Evolutionary conservation across 2,888 invertebrate genomes (phyloP).

Genomic region (Crocallis elinguaria): DNA sequence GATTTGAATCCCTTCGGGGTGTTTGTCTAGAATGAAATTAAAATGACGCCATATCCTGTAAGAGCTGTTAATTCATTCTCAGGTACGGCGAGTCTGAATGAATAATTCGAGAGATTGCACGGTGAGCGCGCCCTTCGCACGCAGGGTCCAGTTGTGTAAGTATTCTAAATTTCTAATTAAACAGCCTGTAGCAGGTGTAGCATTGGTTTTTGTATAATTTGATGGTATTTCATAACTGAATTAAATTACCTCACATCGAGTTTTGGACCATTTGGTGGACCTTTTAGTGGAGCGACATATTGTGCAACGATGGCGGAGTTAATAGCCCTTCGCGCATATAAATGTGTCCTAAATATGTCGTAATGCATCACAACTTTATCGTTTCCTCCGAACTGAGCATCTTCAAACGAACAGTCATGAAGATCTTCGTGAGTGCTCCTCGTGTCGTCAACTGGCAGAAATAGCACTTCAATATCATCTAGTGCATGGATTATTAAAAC

Average conservation of each 20-base stretch:
- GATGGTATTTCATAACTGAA: conserved; percentile 30
- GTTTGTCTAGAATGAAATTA: too few species aligned
- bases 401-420: conserved; percentile 51
- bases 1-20: too few species aligned
- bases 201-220: conserved; percentile 29
- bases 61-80: too few species aligned
- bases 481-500: conserved; percentile 19
- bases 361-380: conserved; percentile 39
- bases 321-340: conserved; percentile 49
- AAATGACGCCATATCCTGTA: too few species aligned
- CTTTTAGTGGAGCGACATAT: conserved; percentile 36
- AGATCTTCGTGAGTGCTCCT: conserved; percentile 58
- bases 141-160: background rate
- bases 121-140: background rate
- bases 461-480: conserved; percentile 21
- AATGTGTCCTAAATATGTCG: conserved; percentile 40
- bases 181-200: conserved; percentile 21
- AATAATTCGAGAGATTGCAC: background rate
- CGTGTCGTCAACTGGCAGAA: background rate
- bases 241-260: conserved; percentile 31
- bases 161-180: conserved; percentile 6
- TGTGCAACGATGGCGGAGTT: conserved; percentile 44
- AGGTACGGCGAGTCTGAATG: too few species aligned
- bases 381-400: conserved; percentile 25
- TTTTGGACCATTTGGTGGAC: conserved; percentile 27